Conservation (phyloP, 2,888 invertebrate genomes). For the Morpho helenor region DNA sequence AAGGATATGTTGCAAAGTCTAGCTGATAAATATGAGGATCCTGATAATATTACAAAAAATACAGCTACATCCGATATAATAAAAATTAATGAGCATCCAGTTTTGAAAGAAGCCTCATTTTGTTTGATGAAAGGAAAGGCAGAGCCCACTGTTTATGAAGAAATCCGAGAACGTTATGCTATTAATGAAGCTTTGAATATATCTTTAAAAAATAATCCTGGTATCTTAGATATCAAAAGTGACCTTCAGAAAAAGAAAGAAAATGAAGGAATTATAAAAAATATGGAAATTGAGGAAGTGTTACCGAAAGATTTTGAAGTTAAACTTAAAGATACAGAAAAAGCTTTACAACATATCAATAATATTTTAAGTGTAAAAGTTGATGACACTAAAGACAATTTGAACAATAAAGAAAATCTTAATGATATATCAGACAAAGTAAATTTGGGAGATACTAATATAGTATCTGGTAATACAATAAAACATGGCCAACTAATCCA, state of each 20-base stretch:
- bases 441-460: background rate
- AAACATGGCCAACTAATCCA: background rate
- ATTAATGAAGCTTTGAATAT: conserved; percentile 63
- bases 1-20: conserved; percentile 60
- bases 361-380: conserved; percentile 38
- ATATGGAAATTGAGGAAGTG: conserved; percentile 37
- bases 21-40: conserved; percentile 56
- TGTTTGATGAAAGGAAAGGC: conserved; percentile 45
- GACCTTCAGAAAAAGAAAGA: conserved; percentile 30
- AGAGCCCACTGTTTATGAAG: conserved; percentile 45
- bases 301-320: conserved; percentile 49
- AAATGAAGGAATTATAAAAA: conserved; percentile 22
- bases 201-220: conserved; percentile 49
- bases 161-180: conserved; percentile 53
- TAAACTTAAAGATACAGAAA: conserved; percentile 57
- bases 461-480: background rate
- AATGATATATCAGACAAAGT: background rate
- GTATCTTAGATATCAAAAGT: conserved; percentile 40
- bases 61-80: conserved; percentile 19
- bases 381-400: background rate
- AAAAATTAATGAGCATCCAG: conserved; percentile 37
- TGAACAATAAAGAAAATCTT: background rate
- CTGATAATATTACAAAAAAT: conserved; percentile 28
- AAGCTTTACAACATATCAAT: conserved; percentile 48
- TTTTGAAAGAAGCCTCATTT: conserved; percentile 55